These are phyloP conservation scores for Aptenodytes forsteri DNA, from an alignment of 2,113 vertebrate species.

Conservation along the genomic window DNA sequence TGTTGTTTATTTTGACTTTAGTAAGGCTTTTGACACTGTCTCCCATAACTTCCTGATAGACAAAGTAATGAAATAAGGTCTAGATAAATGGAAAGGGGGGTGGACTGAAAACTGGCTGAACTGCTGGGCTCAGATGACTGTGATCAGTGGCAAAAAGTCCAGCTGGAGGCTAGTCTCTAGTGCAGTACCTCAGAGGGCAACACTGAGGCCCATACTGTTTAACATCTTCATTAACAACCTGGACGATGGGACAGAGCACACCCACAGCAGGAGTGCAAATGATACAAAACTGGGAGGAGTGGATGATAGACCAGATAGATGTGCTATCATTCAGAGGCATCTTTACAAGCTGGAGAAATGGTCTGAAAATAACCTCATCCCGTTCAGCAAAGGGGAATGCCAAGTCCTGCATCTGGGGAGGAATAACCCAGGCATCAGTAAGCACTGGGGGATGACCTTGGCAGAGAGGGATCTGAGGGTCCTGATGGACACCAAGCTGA, in stretches of 20 bases:
- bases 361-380: neutral
- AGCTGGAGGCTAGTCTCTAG: neutral
- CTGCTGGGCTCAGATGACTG: neutral
- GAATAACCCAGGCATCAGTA: neutral
- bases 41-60: neutral
- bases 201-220: neutral
- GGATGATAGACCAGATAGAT: neutral
- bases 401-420: neutral
- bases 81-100: neutral
- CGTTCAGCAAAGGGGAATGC: neutral
- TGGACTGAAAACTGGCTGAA: neutral
- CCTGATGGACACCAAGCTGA: neutral
- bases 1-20: neutral
- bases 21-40: neutral
- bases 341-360: neutral
- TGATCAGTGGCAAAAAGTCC: neutral
- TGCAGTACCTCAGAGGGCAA: neutral
- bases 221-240: neutral
- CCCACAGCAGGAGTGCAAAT: neutral
- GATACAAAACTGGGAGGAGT: neutral
- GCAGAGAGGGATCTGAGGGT: neutral
- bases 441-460: neutral
- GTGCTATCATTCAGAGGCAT: neutral
- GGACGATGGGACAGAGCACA: neutral
- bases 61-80: neutral